These are phyloP conservation scores for Lithophane socia DNA, from an alignment of 2,888 invertebrate species.

Conservation along the genomic window DNA sequence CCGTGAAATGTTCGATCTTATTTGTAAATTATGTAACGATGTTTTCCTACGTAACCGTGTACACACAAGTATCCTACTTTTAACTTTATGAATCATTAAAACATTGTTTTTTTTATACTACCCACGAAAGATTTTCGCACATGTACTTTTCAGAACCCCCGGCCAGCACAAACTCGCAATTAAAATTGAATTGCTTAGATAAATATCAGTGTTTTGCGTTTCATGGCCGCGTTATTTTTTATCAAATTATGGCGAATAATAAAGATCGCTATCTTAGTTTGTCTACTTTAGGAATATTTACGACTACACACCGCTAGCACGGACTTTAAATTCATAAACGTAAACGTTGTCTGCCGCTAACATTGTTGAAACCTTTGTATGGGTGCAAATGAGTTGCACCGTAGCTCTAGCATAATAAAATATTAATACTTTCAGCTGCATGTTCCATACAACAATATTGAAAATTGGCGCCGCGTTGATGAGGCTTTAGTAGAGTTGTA, in stretches of 20 bases:
- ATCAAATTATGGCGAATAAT: slow-evolving; percentile 56
- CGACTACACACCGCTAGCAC: slow-evolving; percentile 44
- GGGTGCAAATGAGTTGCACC: slow-evolving; percentile 62
- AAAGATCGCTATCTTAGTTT: slow-evolving; percentile 57
- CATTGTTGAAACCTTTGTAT: slow-evolving; percentile 63
- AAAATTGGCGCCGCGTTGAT: slow-evolving; percentile 60
- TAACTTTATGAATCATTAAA: slow-evolving; percentile 14
- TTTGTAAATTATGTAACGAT: slow-evolving; percentile 4
- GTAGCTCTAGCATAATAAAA: slow-evolving; percentile 55
- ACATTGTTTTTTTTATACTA: background rate
- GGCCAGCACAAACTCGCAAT: background rate
- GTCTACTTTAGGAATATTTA: slow-evolving; percentile 64
- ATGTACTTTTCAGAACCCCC: background rate
- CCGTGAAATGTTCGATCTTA: slow-evolving; percentile 25
- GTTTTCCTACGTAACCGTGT: background rate
- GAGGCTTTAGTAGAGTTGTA: slow-evolving; percentile 38
- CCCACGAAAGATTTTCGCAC: background rate
- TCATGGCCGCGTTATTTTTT: slow-evolving; percentile 44
- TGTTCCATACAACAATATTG: slow-evolving; percentile 60
- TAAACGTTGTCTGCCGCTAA: slow-evolving; percentile 49
- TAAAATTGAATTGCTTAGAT: slow-evolving; percentile 39
- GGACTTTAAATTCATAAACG: slow-evolving; percentile 53
- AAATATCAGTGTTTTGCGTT: slow-evolving; percentile 41
- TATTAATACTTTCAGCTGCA: slow-evolving; percentile 60
- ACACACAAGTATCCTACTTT: background rate